Conservation (phyloP, 2,888 invertebrate genomes). For the Pristionchus mayeri region DNA sequence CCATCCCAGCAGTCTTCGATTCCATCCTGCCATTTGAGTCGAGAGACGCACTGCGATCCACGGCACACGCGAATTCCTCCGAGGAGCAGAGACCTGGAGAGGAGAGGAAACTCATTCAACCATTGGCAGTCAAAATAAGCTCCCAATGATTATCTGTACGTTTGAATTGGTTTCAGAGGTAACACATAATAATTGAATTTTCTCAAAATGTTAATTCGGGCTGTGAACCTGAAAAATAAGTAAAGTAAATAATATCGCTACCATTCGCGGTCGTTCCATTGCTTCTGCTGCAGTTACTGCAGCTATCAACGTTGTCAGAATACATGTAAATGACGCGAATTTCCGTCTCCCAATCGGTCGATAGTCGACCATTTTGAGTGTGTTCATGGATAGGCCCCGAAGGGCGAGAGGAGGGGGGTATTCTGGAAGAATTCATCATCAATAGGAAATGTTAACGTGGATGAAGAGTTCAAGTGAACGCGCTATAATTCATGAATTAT, state of each 20-base stretch:
- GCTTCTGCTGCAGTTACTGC: constrained; percentile 35
- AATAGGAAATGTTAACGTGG: not conserved
- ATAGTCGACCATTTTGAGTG: constrained; percentile 19
- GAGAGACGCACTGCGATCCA: constrained; percentile 60
- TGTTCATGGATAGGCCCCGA: not conserved
- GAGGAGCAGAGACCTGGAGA: not conserved
- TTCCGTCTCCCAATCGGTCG: constrained; percentile 35
- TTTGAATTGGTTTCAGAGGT: no score
- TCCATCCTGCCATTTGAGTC: constrained; percentile 69
- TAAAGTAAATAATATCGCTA: not conserved
- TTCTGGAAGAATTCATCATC: not conserved
- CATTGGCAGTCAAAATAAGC: no score
- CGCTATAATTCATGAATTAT: no score
- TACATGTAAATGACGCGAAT: not conserved
- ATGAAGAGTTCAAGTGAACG: no score
- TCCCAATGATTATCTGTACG: no score
- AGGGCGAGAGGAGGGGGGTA: constrained; percentile 28
- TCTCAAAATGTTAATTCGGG: no score
- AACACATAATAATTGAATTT: no score
- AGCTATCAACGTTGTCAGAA: not conserved
- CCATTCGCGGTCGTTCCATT: constrained; percentile 22
- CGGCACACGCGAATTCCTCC: constrained; percentile 56
- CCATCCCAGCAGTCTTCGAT: constrained; percentile 72
- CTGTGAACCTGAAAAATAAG: no score
- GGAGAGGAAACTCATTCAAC: no score